Percentiles rank a stretch among this genome's conserved stretches.
Evolutionary conservation across 1,140 invertebrate species (phyloP).

Genomic region (Saccostrea glomerata): DNA sequence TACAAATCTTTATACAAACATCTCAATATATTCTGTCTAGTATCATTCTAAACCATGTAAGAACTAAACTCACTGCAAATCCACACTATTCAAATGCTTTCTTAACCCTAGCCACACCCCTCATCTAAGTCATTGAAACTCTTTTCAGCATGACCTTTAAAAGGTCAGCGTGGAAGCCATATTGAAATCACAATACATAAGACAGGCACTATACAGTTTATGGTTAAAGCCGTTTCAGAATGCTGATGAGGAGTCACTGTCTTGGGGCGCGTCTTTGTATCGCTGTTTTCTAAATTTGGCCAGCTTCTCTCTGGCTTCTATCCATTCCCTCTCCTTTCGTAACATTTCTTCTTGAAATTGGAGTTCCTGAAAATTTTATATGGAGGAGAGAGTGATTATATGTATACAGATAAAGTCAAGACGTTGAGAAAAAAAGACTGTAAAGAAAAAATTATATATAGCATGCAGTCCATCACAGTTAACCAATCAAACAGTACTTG

Average conservation of each 20-base stretch:
- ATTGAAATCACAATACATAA: conserved; percentile 10
- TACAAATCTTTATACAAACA: not conserved
- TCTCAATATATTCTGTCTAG: not conserved
- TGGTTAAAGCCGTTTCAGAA: conserved; percentile 39
- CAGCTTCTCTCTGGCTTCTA: conserved; percentile 93
- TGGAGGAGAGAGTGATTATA: not conserved
- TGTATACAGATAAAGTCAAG: not conserved
- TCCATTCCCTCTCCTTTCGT: conserved; percentile 94
- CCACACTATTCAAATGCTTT: not conserved
- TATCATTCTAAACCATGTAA: not conserved
- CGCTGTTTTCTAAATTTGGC: conserved; percentile 81
- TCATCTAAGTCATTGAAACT: not conserved
- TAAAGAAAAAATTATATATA: not conserved
- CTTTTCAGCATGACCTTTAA: not conserved
- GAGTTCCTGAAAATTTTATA: conserved; percentile 75
- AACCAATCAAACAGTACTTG: no score
- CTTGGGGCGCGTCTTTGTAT: conserved; percentile 71
- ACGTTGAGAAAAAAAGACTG: not conserved
- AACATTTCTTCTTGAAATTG: conserved; percentile 87
- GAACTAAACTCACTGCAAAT: not conserved
- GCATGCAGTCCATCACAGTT: not conserved
- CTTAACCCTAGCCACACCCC: not conserved
- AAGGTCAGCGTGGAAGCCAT: not conserved
- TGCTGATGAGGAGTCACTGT: conserved; percentile 64
- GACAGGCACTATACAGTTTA: conserved; percentile 8